A percentile compares a stretch with the other conserved stretches of the same genome.
These are phyloP conservation scores for Siphlonurus alternatus DNA, from an alignment of 2,888 invertebrate genomes.

Conservation along the genomic window DNA sequence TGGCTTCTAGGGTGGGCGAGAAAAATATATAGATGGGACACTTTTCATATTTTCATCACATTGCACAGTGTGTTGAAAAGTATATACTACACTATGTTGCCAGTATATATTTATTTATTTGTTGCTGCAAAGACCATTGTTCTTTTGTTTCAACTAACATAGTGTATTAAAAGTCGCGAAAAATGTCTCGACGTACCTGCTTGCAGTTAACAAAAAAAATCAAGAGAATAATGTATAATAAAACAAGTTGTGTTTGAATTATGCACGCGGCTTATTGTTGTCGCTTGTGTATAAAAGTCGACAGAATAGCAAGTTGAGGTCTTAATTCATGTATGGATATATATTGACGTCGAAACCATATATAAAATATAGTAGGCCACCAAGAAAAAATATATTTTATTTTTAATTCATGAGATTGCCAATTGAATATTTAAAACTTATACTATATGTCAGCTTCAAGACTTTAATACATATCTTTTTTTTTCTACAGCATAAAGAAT, in stretches of 20 bases:
- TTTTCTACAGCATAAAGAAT: too few species aligned
- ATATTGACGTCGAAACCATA: conserved; percentile 6
- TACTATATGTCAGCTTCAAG: too few species aligned
- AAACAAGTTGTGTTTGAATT: not conserved
- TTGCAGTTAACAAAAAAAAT: too few species aligned
- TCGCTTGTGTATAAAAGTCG: not conserved
- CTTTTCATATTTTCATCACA: not conserved
- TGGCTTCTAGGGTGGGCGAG: not conserved
- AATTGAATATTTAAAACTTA: too few species aligned
- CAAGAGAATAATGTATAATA: too few species aligned
- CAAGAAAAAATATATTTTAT: too few species aligned
- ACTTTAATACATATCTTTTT: too few species aligned
- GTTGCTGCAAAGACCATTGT: not conserved
- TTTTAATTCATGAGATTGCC: too few species aligned
- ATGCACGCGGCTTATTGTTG: not conserved
- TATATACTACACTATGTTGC: not conserved
- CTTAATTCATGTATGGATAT: conserved; percentile 10
- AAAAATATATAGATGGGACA: not conserved
- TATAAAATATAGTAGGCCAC: not conserved
- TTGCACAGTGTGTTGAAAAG: not conserved
- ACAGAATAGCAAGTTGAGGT: not conserved
- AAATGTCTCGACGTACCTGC: not conserved
- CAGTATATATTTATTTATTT: not conserved
- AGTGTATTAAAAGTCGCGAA: not conserved
- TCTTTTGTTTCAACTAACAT: not conserved